phyloP scores from a whole-genome alignment of 1,140 invertebrate genomes.

The Nasonia longicornis region DNA sequence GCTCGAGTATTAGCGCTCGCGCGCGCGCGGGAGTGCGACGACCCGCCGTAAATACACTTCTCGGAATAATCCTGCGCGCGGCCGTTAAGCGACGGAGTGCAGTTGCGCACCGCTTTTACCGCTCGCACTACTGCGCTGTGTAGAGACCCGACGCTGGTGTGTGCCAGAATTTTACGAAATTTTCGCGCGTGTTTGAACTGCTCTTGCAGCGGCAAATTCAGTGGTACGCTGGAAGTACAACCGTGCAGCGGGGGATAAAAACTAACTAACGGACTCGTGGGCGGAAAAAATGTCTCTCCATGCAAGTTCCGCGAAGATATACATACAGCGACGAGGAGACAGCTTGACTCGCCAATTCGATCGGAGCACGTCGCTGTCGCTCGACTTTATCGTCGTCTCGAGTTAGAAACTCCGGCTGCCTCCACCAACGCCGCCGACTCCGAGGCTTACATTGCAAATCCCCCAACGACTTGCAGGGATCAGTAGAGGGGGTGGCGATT shows the following conservation, averaged over 20 bases:
- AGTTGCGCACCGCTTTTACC: too few species aligned
- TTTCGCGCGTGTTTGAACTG: too few species aligned
- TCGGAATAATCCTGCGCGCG: slow-evolving; percentile 50
- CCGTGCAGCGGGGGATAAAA: too few species aligned
- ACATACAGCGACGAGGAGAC: not conserved
- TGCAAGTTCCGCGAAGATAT: not conserved
- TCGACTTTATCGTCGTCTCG: slow-evolving; percentile 40
- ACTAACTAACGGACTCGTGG: too few species aligned
- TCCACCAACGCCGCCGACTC: not conserved
- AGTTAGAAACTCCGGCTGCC: slow-evolving; percentile 35
- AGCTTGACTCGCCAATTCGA: not conserved
- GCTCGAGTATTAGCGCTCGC: not conserved
- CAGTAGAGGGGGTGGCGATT: slow-evolving; percentile 15
- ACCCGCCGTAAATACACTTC: slow-evolving; percentile 53
- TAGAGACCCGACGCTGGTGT: not conserved
- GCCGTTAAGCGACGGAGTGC: slow-evolving; percentile 47
- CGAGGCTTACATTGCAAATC: slow-evolving; percentile 44
- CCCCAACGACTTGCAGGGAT: slow-evolving; percentile 38
- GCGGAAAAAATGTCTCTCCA: too few species aligned
- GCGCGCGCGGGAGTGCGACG: not conserved
- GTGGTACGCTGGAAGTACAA: too few species aligned
- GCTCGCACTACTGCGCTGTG: too few species aligned
- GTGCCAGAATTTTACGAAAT: not conserved
- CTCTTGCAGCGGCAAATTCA: too few species aligned
- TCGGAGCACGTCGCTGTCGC: not conserved